phyloP scores from a whole-genome alignment of 2,113 vertebrate genomes.

The Pardalotus punctatus region DNA sequence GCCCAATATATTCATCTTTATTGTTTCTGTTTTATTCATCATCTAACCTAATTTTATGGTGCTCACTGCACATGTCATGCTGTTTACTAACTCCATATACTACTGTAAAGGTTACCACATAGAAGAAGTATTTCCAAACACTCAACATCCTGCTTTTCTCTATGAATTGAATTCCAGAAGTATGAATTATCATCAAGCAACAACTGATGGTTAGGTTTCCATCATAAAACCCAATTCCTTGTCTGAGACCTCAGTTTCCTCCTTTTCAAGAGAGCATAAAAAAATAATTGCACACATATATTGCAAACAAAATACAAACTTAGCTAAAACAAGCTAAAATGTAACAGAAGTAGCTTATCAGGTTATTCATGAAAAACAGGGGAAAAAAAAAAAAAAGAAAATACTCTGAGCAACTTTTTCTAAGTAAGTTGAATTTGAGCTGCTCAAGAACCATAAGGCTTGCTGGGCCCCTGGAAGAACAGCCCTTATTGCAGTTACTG shows the following conservation, averaged over 20 bases:
- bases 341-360: neutral
- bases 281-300: neutral
- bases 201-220: neutral
- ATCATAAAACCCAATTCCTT: neutral
- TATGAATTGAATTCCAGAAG: neutral
- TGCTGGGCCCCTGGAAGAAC: neutral
- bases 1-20: neutral
- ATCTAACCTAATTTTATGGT: neutral
- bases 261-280: neutral
- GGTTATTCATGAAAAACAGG: neutral
- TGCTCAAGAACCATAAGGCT: neutral
- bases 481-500: neutral
- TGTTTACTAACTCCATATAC: neutral
- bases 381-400: rapidly evolving
- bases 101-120: neutral
- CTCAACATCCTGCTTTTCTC: neutral
- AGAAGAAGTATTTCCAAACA: neutral
- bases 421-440: neutral
- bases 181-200: neutral
- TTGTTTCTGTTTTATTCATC: neutral
- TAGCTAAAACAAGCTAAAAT: neutral
- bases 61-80: neutral
- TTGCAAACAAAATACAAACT: neutral
- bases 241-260: neutral
- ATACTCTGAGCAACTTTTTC: neutral